phyloP scores from a whole-genome alignment of 2,797 vertebrate genomes.

The Chloroceryle inda region DNA sequence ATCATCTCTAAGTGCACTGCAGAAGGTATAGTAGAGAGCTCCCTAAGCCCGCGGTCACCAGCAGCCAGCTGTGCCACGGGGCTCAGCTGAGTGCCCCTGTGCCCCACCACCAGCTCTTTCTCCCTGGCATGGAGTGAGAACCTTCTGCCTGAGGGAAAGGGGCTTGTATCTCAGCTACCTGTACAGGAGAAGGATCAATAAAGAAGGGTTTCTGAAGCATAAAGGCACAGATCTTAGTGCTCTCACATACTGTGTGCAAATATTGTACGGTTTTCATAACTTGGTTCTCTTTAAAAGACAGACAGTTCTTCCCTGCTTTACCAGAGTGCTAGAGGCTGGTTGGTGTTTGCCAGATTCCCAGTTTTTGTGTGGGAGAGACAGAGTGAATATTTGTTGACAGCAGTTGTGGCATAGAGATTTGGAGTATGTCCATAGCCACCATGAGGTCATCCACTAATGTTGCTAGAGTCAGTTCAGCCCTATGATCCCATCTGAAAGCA shows the following conservation, averaged over 20 bases:
- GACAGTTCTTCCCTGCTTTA: background rate
- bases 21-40: background rate
- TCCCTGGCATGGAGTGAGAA: accelerated
- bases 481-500: background rate
- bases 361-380: background rate
- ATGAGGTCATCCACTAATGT: background rate
- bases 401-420: background rate
- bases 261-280: background rate
- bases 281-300: background rate
- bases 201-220: background rate
- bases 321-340: background rate
- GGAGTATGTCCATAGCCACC: background rate
- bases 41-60: background rate
- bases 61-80: accelerated
- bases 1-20: background rate
- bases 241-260: background rate
- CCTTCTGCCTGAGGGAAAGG: background rate
- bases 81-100: background rate
- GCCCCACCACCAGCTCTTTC: accelerated
- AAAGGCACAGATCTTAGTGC: background rate
- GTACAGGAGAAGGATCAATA: background rate
- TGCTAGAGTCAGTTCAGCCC: background rate
- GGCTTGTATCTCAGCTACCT: background rate
- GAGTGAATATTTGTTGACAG: background rate
- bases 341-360: background rate